Conservation (phyloP, 2,888 invertebrate species). For the Ophion ellenae region DNA sequence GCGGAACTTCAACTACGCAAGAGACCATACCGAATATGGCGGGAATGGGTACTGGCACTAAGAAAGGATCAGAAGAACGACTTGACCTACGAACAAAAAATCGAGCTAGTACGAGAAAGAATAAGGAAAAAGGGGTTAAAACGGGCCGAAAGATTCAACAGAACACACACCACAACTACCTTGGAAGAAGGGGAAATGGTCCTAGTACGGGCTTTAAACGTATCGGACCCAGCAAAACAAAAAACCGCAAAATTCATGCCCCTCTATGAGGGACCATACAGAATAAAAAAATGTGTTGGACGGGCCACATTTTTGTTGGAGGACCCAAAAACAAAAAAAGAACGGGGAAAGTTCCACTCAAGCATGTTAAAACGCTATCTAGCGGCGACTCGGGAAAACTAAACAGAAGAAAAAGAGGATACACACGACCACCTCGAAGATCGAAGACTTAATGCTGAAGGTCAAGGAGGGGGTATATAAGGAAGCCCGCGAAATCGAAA, state of each 20-base stretch:
- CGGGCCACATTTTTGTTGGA: not conserved
- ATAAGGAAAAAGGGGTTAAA: slow-evolving; percentile 2
- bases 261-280: slow-evolving; percentile 9
- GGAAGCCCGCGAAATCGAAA: too few relatives aligned
- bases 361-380: not conserved
- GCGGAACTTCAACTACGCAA: not conserved
- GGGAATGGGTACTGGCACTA: not conserved
- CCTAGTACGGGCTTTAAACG: not conserved
- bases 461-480: too few relatives aligned
- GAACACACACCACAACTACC: not conserved
- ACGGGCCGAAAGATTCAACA: slow-evolving; percentile 6
- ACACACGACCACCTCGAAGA: not conserved
- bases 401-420: not conserved
- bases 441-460: not conserved
- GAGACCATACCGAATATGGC: slow-evolving; percentile 32
- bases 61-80: not conserved
- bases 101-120: not conserved
- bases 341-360: slow-evolving; percentile 28
- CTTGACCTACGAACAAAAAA: not conserved
- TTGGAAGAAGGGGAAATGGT: slow-evolving; percentile 9
- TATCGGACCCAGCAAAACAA: slow-evolving; percentile 3
- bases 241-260: slow-evolving; percentile 6
- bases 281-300: slow-evolving; percentile 12
- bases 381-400: not conserved
- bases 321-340: not conserved